Conservation (phyloP, 2,113 vertebrate species). For the Oreochromis spilurus region DNA sequence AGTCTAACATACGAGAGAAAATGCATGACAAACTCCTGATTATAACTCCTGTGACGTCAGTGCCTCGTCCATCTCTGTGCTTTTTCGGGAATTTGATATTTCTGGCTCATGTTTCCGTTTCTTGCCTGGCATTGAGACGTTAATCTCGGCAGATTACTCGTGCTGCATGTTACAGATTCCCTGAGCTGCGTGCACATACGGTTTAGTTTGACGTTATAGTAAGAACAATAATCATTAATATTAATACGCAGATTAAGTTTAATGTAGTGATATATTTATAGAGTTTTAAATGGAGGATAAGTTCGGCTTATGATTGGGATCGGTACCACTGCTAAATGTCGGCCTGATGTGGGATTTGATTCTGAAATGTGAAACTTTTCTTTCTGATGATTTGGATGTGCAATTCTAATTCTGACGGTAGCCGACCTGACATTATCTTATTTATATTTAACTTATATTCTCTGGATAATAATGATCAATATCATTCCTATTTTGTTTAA, state of each 20-base stretch:
- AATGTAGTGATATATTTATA: background rate
- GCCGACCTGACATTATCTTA: constrained; percentile 7
- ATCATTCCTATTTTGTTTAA: constrained; percentile 33
- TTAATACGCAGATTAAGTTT: background rate
- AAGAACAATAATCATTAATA: background rate
- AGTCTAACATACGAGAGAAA: background rate
- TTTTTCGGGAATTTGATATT: background rate
- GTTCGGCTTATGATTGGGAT: background rate
- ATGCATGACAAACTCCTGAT: background rate
- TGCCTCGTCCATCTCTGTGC: background rate
- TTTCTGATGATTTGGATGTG: background rate
- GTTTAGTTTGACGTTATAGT: constrained; percentile 11
- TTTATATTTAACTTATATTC: constrained; percentile 58
- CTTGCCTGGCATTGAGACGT: background rate
- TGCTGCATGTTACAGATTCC: constrained; percentile 41
- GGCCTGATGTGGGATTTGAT: background rate
- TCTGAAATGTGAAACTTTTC: constrained; percentile 28
- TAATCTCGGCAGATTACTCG: background rate
- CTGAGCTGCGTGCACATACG: background rate
- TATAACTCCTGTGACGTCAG: background rate
- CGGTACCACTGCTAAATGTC: background rate
- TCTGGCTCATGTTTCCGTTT: background rate
- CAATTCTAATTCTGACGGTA: background rate
- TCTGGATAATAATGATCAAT: background rate
- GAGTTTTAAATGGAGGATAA: background rate